These are phyloP conservation scores for Vollenhovia emeryi DNA, from an alignment of 1,140 invertebrate species.

Conservation along the genomic window DNA sequence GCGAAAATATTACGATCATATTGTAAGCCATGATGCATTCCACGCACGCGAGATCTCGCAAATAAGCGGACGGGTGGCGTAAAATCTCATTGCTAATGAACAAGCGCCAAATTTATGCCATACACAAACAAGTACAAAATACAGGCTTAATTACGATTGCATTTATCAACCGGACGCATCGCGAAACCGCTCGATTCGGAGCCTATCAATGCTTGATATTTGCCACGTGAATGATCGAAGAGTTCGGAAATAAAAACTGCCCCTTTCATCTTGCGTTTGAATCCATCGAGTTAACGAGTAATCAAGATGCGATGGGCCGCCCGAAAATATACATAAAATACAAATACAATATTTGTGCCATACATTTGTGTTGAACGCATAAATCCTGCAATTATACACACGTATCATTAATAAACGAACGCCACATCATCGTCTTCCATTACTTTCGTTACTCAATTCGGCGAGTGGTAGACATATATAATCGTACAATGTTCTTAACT, in stretches of 20 bases:
- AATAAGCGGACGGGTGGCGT: background rate
- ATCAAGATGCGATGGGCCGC: background rate
- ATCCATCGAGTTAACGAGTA: no score
- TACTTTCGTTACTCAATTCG: background rate
- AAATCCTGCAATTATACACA: background rate
- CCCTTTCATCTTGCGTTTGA: background rate
- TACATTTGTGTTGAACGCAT: background rate
- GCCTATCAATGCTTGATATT: background rate
- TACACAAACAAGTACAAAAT: background rate
- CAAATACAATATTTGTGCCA: background rate
- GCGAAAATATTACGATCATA: background rate
- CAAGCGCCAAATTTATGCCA: background rate
- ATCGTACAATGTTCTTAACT: background rate
- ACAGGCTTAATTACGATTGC: background rate
- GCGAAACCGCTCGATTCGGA: background rate
- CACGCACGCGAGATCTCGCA: background rate
- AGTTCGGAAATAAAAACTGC: background rate
- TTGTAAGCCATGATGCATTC: background rate
- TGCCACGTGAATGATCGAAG: background rate
- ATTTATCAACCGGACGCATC: background rate
- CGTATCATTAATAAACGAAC: background rate
- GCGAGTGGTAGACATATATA: background rate
- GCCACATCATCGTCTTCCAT: background rate
- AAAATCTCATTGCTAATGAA: background rate
- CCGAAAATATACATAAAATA: background rate